Percentiles rank a stretch among this genome's conserved stretches.
Conservation (phyloP, 2,888 invertebrate species). For the Pilophorus perplexus region DNA sequence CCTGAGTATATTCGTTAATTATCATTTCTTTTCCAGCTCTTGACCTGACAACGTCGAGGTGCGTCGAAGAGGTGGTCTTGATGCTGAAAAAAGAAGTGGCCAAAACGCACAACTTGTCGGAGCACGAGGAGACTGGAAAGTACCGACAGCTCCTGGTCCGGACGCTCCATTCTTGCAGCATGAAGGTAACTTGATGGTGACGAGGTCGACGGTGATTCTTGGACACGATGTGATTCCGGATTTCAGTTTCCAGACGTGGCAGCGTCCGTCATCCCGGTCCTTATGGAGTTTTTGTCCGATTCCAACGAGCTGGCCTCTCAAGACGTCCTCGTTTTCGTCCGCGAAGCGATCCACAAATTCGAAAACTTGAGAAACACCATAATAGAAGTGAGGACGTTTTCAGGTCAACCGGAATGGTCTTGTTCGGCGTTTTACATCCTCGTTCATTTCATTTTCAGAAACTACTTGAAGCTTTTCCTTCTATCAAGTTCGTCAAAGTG, state of each 20-base stretch:
- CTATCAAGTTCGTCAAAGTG: slow-evolving; percentile 86
- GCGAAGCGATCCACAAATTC: slow-evolving; percentile 94
- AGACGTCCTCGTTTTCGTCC: slow-evolving; percentile 90
- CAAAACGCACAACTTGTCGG: slow-evolving; percentile 78
- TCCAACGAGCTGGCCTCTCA: slow-evolving; percentile 85
- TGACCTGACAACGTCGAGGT: slow-evolving; percentile 86
- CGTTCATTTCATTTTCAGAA: slow-evolving; percentile 27
- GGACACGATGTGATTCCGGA: too few species aligned
- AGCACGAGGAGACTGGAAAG: slow-evolving; percentile 92
- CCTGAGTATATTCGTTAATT: too few species aligned
- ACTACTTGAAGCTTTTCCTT: slow-evolving; percentile 75
- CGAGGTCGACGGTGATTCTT: too few species aligned
- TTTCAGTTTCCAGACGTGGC: slow-evolving; percentile 93
- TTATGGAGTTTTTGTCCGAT: slow-evolving; percentile 89
- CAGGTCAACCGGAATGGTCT: neutral
- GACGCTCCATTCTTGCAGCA: slow-evolving; percentile 88
- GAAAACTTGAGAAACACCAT: slow-evolving; percentile 76
- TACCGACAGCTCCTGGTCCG: slow-evolving; percentile 93
- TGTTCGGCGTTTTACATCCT: slow-evolving; percentile 9
- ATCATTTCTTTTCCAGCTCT: slow-evolving; percentile 61
- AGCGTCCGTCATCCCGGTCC: slow-evolving; percentile 85
- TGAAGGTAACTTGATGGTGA: slow-evolving; percentile 62
- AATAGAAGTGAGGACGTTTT: slow-evolving; percentile 60
- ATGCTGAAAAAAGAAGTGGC: slow-evolving; percentile 90
- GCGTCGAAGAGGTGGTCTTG: slow-evolving; percentile 92